Evolutionary conservation across 2,797 vertebrate genomes (phyloP), one percentile per base, ranked within the genome.

Genomic region (Leuciscus waleckii): DNA sequence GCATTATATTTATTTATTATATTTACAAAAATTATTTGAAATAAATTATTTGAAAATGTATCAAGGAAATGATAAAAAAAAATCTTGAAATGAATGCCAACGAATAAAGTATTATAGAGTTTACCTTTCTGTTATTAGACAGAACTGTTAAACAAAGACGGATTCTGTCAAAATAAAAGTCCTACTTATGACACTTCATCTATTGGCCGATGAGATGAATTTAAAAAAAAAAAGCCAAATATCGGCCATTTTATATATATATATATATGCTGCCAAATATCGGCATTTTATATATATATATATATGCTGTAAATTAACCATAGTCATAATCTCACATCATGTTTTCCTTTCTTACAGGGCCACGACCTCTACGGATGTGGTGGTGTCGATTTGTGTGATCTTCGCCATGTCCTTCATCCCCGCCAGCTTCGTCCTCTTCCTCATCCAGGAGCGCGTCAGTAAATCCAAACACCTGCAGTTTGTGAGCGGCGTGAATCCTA

Each of bases 321-420:
- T 51, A 11, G 11, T 70, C 13, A 9, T 32, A 39, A 56, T 39
- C 29, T 37, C 13, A 37, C 32, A 14, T 82, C 35, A 41, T 21
- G 1, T 74, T 2, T 41, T 26, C 26, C 4, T 78, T 3, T 41
- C 26, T 61, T 82, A 6, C 63, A 89, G 88, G 89, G 81, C 90
- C 91, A 94, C 97, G 13, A 97, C 96, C n/a, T 98, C 97, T 0
- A 97, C 98, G 26, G 97, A 99, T 35, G 95, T 99, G 61, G 94
- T 99, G 21, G 97, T 99, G 93, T 97, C 98, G 92, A 99, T 99
- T 94, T 99, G 98, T 51, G 98, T 99, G 89, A 99, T 99, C 92
- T 99, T 99, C 69, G 98, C 98, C 85, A 99, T 99, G 98, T 99
- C 98, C 92, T 99, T 99, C 88, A 98, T 99, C 92, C 98, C 98